Base-by-base conservation (phyloP, 2,888 invertebrate species). In the Idaea dimidiata region DNA sequence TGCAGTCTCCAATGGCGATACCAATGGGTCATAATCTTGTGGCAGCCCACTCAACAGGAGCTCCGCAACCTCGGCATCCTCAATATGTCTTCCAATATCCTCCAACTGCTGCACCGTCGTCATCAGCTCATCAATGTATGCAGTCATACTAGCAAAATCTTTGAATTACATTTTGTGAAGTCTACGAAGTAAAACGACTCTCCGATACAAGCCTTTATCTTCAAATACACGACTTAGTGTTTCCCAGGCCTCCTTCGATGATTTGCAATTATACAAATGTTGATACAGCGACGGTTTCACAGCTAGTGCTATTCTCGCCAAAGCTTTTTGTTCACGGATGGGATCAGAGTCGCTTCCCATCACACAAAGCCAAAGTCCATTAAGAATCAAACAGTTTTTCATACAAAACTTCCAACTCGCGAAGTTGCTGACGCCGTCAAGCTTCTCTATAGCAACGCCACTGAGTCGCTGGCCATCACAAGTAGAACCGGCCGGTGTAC, bases 41-140 rank as follows among this genome's bases (percentile, higher is more conserved):
- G 63, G 60, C 17, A 63, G 17, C 0, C 63, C 63, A 24, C 55
- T 56, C 16, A 63, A n/a, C 6, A 63, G 17, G 7, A 63, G 58
- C 16, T 63, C 61, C 0, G 63, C 63, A 18, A 60, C 56, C 17
- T 57, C 59, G 1, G 33, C 18, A 17, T 63, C 60, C 0, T 60
- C 60, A 2, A 58, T 63, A 3, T 1, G 2, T 2, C 55, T 60
- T 8, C 60, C 63, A 8, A 63, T 60, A 16, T 63, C 60, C 0
- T 54, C 32, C 3, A 63, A n/a, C 24, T 60, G 60, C 17, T 18
- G 58, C 16, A 63, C 61, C 4, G 58, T 3, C 1, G 33, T 63
- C 58, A 63, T 58, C 7, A 32, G 6, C 4, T 4, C 32, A 6
- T 32, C 32, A 32, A 32, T 64, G 24, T 64, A 64, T 1, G 53